Conservation (phyloP, 1,140 invertebrate genomes). For the Papilio machaon region DNA sequence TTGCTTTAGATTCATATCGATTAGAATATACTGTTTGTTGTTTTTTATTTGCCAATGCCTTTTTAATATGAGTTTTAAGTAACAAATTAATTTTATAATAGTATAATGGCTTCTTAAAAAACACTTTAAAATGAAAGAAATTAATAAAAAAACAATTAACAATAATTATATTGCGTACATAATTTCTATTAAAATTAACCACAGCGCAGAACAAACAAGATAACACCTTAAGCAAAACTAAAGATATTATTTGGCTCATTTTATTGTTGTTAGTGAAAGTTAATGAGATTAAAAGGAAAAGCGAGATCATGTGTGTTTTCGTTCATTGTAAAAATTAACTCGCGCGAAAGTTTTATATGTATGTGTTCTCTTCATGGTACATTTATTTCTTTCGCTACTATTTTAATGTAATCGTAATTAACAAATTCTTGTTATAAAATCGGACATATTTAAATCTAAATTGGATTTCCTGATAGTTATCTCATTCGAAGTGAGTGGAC, state of each 20-base stretch:
- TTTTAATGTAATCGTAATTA: neutral
- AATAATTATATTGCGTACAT: neutral
- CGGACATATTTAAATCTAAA: too few species aligned
- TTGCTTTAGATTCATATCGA: neutral
- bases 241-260: neutral
- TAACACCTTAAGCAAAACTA: slow-evolving; percentile 8
- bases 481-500: too few species aligned
- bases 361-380: neutral
- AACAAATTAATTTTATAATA: neutral
- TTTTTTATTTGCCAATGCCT: neutral
- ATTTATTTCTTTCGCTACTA: neutral
- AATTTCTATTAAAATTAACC: neutral
- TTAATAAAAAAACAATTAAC: neutral
- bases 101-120: neutral
- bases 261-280: slow-evolving; percentile 25
- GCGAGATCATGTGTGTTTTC: neutral
- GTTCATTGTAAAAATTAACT: neutral
- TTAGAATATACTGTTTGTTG: neutral
- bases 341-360: neutral
- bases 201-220: neutral
- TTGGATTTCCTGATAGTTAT: too few species aligned
- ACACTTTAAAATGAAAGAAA: neutral
- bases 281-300: slow-evolving; percentile 10
- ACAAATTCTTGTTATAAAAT: neutral
- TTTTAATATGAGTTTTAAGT: neutral